Base-by-base conservation (phyloP, 2,113 vertebrate species). In the Corythoichthys intestinalis region DNA sequence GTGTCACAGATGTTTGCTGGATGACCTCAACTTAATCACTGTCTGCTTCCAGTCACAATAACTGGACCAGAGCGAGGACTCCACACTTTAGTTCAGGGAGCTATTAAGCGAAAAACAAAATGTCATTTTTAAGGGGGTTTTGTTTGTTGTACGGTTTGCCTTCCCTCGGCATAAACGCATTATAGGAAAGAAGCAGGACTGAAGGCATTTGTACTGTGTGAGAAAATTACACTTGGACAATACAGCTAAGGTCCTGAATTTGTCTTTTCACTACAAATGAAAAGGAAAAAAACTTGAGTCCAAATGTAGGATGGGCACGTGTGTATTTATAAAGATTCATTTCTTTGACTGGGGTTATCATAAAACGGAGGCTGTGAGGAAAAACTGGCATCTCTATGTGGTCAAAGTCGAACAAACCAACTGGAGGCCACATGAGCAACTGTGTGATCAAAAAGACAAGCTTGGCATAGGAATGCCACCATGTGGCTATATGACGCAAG, bases 401-500 rank as follows among this genome's bases (percentile, higher is more conserved):
- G 72, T 85, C 69, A 73, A 81, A 48, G 70, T 69, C 63, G 83
- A 89, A 85, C 83, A 86, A 88, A 82, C 70, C 75, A 87, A 86
- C 86, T 87, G 84, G 78, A 86, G 76, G 78, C 81, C 86, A 80
- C 81, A 78, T 62, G 82, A 90, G 83, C 83, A 87, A 76, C 65
- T 66, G 44, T 85, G 90, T 84, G 87, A 86, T 89, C 9, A 78
- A 87, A 86, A 82, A 75, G 47, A 49, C 61, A 77, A 74, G 88
- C 88, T 91, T 90, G 86, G 91, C 89, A 86, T 91, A 87, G 76
- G 83, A 74, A 85, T 85, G 91, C 91, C 92, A 93, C 92, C 90
- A 86, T 93, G 92, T 93, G 92, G 92, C 85, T 83, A 82, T 87
- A 86, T 81, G 82, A 89, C 90, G 91, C 91, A 90, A 92, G 88